Percentiles rank a stretch among this genome's conserved stretches.
Evolutionary conservation across 2,113 vertebrate genomes (phyloP).

Genomic region (Myiopsitta monachus): DNA sequence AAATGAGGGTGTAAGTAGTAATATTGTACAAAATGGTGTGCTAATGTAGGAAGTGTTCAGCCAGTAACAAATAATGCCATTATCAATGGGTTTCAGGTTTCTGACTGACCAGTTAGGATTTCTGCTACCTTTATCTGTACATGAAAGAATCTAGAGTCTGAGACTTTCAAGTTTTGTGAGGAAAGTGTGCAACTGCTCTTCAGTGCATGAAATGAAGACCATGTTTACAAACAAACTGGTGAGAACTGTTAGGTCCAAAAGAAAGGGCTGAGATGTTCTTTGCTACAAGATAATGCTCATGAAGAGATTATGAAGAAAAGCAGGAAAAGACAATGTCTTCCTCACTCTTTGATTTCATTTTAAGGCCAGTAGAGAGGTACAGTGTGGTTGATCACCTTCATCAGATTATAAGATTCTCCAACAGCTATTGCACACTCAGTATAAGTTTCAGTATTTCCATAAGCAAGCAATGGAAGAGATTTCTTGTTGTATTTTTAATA

Average conservation of each 20-base stretch:
- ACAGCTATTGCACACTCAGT: background rate
- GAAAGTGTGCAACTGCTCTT: background rate
- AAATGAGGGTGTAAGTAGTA: background rate
- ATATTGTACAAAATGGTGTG: background rate
- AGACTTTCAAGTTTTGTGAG: background rate
- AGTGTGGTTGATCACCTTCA: background rate
- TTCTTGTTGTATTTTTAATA: background rate
- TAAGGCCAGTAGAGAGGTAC: background rate
- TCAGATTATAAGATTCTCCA: background rate
- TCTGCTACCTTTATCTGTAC: background rate
- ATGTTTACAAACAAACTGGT: background rate
- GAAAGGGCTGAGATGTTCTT: background rate
- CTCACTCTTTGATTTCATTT: background rate
- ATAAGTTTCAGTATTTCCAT: background rate
- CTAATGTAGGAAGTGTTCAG: background rate
- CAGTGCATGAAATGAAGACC: background rate
- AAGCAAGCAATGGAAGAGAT: background rate
- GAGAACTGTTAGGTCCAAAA: background rate
- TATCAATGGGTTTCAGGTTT: background rate
- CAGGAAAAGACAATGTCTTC: background rate
- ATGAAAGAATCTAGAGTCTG: background rate
- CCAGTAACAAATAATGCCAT: background rate
- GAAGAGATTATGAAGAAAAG: background rate
- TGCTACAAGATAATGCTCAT: background rate
- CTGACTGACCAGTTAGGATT: background rate